phyloP scores from a whole-genome alignment of 2,797 vertebrate genomes.

The Crocidura indochinensis region DNA sequence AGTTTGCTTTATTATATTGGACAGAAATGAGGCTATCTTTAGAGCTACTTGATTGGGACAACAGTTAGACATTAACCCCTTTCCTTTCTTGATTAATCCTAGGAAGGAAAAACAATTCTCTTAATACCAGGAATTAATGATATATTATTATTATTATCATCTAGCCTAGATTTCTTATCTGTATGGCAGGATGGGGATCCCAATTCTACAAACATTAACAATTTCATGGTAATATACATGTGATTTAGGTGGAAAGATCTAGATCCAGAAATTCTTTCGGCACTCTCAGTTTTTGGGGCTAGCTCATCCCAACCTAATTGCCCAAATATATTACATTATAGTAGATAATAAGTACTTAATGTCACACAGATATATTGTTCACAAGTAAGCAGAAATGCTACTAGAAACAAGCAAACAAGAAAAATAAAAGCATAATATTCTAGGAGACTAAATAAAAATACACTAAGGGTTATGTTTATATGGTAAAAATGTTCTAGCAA shows the following conservation, averaged over 20 bases:
- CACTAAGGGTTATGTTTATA: neutral
- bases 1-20: neutral
- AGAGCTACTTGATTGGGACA: neutral
- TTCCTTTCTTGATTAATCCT: neutral
- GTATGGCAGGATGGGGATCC: neutral
- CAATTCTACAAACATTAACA: neutral
- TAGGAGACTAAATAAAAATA: constrained; percentile 28
- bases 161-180: neutral
- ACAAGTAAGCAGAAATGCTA: neutral
- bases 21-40: neutral
- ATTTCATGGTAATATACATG: constrained; percentile 6
- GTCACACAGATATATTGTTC: neutral
- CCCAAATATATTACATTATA: neutral
- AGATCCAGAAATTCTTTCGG: constrained; percentile 33
- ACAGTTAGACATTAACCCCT: neutral
- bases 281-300: neutral
- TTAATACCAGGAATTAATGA: neutral
- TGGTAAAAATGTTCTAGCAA: neutral
- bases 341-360: neutral
- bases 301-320: neutral
- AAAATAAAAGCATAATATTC: neutral
- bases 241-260: constrained; percentile 22
- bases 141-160: too few species aligned
- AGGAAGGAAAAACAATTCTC: neutral
- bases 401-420: too few species aligned